Percentiles rank a stretch among this genome's conserved stretches.
Evolutionary conservation across 2,888 invertebrate species (phyloP).

Genomic region (Ophion costatus): DNA sequence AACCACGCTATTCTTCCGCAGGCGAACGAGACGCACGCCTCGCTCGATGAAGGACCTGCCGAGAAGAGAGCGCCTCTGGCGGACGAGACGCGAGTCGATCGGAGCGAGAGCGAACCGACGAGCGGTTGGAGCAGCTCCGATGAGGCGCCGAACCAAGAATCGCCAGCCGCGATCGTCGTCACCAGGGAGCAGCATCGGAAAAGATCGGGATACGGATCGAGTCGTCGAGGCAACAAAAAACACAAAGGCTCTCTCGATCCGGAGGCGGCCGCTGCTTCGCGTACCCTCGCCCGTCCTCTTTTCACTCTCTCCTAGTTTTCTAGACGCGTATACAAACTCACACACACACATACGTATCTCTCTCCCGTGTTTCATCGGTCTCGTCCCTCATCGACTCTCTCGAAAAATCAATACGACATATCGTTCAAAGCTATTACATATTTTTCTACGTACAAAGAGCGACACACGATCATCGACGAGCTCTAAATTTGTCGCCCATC

Average conservation of each 20-base stretch:
- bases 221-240: constrained; percentile 40
- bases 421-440: constrained; percentile 76
- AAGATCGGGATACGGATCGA: constrained; percentile 58
- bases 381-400: constrained; percentile 23
- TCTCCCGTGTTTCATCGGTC: constrained; percentile 7
- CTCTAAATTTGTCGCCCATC: not conserved
- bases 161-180: constrained; percentile 8
- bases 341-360: not conserved
- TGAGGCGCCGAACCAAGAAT: constrained; percentile 15
- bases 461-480: constrained; percentile 1
- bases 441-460: constrained; percentile 76
- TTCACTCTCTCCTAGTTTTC: constrained; percentile 73
- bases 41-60: not conserved
- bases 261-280: constrained; percentile 72
- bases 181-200: constrained; percentile 45
- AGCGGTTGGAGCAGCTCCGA: constrained; percentile 78
- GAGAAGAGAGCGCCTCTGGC: not conserved
- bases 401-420: constrained; percentile 73
- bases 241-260: constrained; percentile 66
- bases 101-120: constrained; percentile 69
- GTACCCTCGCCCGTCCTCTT: constrained; percentile 73
- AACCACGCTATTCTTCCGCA: constrained; percentile 20
- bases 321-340: not conserved
- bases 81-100: constrained; percentile 53
- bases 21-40: constrained; percentile 38